A percentile compares a stretch with the other conserved stretches of the same genome.
Evolutionary conservation across 2,888 invertebrate species (phyloP).

Genomic region (Epirrita christyi): DNA sequence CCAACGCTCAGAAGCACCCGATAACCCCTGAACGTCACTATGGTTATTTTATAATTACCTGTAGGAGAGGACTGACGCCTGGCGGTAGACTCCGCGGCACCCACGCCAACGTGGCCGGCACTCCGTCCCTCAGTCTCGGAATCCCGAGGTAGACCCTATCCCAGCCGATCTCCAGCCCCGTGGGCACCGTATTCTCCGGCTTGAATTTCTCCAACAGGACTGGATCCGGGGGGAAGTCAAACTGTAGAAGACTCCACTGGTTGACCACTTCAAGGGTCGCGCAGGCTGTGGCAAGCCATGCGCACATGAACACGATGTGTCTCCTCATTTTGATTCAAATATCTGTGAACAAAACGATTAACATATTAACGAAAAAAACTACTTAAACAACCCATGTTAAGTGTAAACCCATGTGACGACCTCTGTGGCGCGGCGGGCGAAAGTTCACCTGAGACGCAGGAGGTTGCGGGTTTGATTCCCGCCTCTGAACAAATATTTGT

Average conservation of each 20-base stretch:
- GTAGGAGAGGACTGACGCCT: constrained; percentile 88
- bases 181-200: constrained; percentile 90
- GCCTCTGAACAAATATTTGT: too few relatives aligned
- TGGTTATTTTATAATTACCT: constrained; percentile 69
- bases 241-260: constrained; percentile 89
- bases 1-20: too few relatives aligned
- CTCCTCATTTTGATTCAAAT: constrained; percentile 51
- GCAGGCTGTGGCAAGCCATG: constrained; percentile 63
- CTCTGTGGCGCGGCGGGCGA: too few relatives aligned
- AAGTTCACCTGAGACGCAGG: too few relatives aligned
- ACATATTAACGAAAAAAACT: too few relatives aligned
- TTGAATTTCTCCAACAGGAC: constrained; percentile 84
- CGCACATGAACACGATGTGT: constrained; percentile 54
- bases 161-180: constrained; percentile 89
- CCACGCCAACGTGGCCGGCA: constrained; percentile 90
- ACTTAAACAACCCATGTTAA: too few relatives aligned
- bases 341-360: constrained; percentile 32
- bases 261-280: constrained; percentile 86
- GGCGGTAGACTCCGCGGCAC: constrained; percentile 87
- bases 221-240: constrained; percentile 87
- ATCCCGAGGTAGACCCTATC: constrained; percentile 90
- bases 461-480: too few relatives aligned
- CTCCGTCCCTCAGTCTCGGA: constrained; percentile 90
- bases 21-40: too few relatives aligned
- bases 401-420: too few relatives aligned